phyloP scores from a whole-genome alignment of 1,140 invertebrate species.

The Lutraria rhynchaena region DNA sequence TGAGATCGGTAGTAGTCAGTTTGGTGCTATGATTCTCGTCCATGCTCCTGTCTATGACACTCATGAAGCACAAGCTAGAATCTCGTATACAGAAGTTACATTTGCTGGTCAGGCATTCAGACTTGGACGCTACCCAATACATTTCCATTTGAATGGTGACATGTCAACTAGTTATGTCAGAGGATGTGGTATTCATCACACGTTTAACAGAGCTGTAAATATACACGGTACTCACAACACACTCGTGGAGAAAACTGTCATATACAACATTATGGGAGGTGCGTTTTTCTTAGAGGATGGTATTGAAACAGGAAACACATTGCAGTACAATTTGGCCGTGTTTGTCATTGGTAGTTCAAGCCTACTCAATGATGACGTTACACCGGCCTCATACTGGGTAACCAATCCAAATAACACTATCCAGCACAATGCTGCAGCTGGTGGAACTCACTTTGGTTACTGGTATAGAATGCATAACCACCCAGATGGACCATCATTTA shows the following conservation, averaged over 20 bases:
- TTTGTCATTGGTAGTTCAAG: constrained; percentile 76
- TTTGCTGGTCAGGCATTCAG: constrained; percentile 75
- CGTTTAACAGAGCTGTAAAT: constrained; percentile 77
- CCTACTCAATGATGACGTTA: constrained; percentile 80
- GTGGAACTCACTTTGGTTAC: constrained; percentile 79
- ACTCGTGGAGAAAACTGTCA: constrained; percentile 65
- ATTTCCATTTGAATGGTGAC: constrained; percentile 74
- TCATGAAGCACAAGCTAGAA: constrained; percentile 31
- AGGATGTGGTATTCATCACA: constrained; percentile 69
- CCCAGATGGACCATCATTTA: constrained; percentile 77
- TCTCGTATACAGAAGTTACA: constrained; percentile 63
- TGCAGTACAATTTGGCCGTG: constrained; percentile 78
- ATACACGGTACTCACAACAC: constrained; percentile 72
- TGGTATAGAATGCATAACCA: constrained; percentile 78
- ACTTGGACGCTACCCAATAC: constrained; percentile 74
- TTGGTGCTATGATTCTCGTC: constrained; percentile 71
- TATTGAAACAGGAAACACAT: constrained; percentile 76
- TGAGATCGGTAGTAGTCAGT: constrained; percentile 72
- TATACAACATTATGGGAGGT: constrained; percentile 78
- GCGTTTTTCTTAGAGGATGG: constrained; percentile 80
- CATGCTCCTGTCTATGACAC: constrained; percentile 56
- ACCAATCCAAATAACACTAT: constrained; percentile 79
- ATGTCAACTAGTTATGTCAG: constrained; percentile 71
- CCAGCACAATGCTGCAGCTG: constrained; percentile 77
- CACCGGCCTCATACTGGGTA: constrained; percentile 78